Percentiles rank a stretch among this genome's conserved stretches.
These are phyloP conservation scores for Malurus alboscapulatus DNA, from an alignment of 2,113 vertebrate genomes.

Conservation along the genomic window DNA sequence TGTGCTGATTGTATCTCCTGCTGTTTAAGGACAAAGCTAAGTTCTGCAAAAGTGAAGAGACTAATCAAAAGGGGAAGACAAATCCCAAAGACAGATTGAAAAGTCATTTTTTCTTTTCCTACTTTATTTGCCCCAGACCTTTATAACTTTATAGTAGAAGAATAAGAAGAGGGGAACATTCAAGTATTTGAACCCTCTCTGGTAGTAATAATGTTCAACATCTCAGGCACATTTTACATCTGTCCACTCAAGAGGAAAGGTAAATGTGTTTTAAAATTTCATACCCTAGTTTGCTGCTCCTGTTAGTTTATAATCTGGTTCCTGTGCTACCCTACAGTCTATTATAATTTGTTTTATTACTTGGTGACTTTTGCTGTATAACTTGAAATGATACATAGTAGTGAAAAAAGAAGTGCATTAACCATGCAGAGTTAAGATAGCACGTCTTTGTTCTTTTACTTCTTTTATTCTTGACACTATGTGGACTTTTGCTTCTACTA, in stretches of 20 bases:
- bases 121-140: neutral
- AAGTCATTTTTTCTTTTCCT: neutral
- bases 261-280: neutral
- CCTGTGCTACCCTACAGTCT: neutral
- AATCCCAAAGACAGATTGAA: neutral
- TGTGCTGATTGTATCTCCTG: neutral
- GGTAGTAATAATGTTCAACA: neutral
- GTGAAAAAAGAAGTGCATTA: neutral
- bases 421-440: neutral
- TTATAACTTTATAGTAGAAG: neutral
- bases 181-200: neutral
- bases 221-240: neutral
- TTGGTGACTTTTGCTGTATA: neutral
- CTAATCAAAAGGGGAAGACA: neutral
- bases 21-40: neutral
- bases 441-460: neutral
- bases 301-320: neutral
- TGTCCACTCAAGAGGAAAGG: neutral
- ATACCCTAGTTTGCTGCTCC: neutral
- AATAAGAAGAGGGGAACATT: neutral
- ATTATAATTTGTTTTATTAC: neutral
- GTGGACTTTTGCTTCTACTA: neutral
- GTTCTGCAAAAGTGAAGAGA: neutral
- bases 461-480: neutral
- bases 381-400: neutral